Base-by-base conservation (phyloP, 2,888 invertebrate genomes). In the Homarus gammarus region DNA sequence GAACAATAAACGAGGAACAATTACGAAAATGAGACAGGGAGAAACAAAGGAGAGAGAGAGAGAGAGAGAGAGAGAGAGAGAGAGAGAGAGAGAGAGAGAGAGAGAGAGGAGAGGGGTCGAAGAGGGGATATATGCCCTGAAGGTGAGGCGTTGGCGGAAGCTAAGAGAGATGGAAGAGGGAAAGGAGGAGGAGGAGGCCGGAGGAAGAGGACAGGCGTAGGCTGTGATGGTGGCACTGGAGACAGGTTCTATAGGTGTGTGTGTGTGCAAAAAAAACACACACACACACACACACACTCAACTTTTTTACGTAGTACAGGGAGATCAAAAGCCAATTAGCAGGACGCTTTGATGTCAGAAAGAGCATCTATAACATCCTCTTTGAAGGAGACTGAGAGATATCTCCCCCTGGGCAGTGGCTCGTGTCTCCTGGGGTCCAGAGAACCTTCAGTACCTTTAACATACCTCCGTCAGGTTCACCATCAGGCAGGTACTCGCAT, bases 281-380 rank as follows among this genome's bases (percentile, higher is more conserved):
- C n/a, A n/a, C n/a, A n/a, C n/a, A n/a, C n/a, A n/a, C n/a, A n/a
- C n/a, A n/a, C n/a, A n/a, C n/a, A n/a, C n/a, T n/a, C n/a, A n/a
- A 64, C 27, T 27, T 79, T 75, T 79, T 79, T 79, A 10, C 36
- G 22, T n/a, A 70, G 49, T 83, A 36, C 83, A 72, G 36, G 72
- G n/a, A 31, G 83, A 83, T 70, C 83, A 68, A 83, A 72, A 83
- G 72, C 49, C 83, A 83, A 83, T 83, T 83, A 83, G 51, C 70
- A n/a, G 33, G n/a, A 33, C 27, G 36, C 83, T 83, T 83, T 83
- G 83, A 83, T 49, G 83, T 44, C 83, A 49, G 83, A 83, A 83
- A 72, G 83, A 83, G 83, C 83, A 83, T 83, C 83, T 44, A 72
- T 49, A 72, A 33, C 83, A 70, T 22, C 72, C 49, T 38, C 83